Base-by-base conservation (phyloP, 2,888 invertebrate species). In the Synergus umbraculus region DNA sequence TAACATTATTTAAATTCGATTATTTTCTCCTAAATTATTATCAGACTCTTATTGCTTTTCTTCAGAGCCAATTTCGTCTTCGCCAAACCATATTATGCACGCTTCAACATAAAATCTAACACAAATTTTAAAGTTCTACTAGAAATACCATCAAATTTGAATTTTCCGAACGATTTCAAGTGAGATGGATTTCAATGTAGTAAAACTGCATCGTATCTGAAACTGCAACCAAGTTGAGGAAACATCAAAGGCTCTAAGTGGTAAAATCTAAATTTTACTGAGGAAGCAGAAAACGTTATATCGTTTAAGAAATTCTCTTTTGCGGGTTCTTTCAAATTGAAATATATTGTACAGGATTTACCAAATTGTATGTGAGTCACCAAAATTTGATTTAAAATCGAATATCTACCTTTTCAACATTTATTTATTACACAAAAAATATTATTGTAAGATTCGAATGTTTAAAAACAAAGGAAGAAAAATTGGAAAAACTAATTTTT, bases 271-370 rank as follows among this genome's bases (percentile, higher is more conserved):
- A 73, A 73, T 73, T 73, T 73, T 73, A 73, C 73, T 58, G 73
- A 73, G 73, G 54, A 41, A 73, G 73, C 73, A 73, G 73, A 73
- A 73, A 73, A 73, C 73, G 73, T 73, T 73, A 41, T 73, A 73
- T 73, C 73, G 54, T 54, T 73, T 54, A 37, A n/a, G 12, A 54
- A 73, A 73, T 54, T 73, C 41, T 58, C n/a, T 54, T 73, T 73
- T 18, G 18, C 58, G 54, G 10, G 54, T 13, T 54, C 18, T 58
- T 73, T 29, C 54, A 41, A 54, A 54, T 69, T 69, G 49, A 49
- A 37, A 69, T 69, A 37, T 37, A 69, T 69, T n/a, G 69, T 46
- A 49, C n/a, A 69, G 15, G 22, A n/a, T 15, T 29, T 10, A 54
- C n/a, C 7, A 10, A 73, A 58, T 73, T 73, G n/a, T 2, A 54